Percentiles rank a stretch among this genome's conserved stretches.
Evolutionary conservation across 2,797 vertebrate species (phyloP).

Genomic region (Sebastes trivittatus): DNA sequence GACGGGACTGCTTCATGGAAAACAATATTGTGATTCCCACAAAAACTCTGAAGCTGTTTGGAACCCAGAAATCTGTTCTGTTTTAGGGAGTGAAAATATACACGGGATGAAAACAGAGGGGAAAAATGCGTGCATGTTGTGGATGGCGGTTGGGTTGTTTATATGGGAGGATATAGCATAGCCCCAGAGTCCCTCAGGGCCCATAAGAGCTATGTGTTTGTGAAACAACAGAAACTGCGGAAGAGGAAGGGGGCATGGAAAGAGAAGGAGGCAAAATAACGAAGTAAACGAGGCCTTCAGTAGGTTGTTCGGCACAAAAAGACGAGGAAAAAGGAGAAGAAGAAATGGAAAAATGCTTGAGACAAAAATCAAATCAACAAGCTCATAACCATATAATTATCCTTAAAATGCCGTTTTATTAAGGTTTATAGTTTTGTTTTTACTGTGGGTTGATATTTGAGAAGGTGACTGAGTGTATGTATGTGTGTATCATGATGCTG

Average conservation of each 20-base stretch:
- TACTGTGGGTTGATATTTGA: not conserved
- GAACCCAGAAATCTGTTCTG: conserved; percentile 55
- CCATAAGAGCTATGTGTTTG: conserved; percentile 69
- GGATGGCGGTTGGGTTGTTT: conserved; percentile 71
- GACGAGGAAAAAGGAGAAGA: not conserved
- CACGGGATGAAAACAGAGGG: conserved; percentile 48
- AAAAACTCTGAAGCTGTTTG: conserved; percentile 52
- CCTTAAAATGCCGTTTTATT: not conserved
- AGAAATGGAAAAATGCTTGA: not conserved
- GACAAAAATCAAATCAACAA: not conserved
- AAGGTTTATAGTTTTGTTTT: not conserved
- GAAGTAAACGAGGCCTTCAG: conserved; percentile 35
- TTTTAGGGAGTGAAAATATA: conserved; percentile 71
- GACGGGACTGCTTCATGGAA: conserved; percentile 54
- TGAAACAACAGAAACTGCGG: conserved; percentile 68
- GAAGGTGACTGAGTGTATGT: not conserved
- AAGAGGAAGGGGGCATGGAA: conserved; percentile 52
- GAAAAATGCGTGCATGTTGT: conserved; percentile 64
- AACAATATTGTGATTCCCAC: conserved; percentile 73
- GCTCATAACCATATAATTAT: not conserved
- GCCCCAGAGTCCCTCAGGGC: conserved; percentile 62
- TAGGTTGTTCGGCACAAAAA: conserved; percentile 15
- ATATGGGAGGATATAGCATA: conserved; percentile 75
- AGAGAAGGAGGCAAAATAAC: conserved; percentile 45
- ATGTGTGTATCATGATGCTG: conserved; percentile 18